phyloP scores from a whole-genome alignment of 2,888 invertebrate genomes.

The Cremastinae sp. region DNA sequence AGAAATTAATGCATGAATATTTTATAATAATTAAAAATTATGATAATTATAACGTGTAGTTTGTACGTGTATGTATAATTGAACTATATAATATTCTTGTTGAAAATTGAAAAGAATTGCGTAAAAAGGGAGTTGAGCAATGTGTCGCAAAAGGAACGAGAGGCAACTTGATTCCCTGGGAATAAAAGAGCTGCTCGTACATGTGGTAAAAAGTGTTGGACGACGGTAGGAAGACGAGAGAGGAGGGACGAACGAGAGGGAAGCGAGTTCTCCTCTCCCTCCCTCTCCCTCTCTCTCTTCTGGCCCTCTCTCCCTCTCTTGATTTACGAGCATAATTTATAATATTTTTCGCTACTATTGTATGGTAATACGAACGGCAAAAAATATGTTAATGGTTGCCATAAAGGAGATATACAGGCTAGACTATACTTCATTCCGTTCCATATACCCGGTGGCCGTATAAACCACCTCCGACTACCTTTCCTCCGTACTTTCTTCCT shows the following conservation, averaged over 20 bases:
- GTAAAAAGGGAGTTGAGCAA: neutral
- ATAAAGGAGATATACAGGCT: constrained; percentile 79
- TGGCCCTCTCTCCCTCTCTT: constrained; percentile 68
- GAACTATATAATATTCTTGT: too few relatives aligned
- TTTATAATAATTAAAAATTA: too few relatives aligned
- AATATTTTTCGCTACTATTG: constrained; percentile 80
- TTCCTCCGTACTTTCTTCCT: constrained; percentile 54
- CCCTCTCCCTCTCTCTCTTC: constrained; percentile 51
- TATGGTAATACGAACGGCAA: constrained; percentile 79
- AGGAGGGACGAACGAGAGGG: neutral
- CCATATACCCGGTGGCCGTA: constrained; percentile 75
- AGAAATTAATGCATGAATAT: too few relatives aligned
- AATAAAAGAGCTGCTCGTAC: constrained; percentile 1
- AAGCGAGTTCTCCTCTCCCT: constrained; percentile 9
- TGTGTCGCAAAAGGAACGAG: too few relatives aligned
- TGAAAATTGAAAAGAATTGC: constrained; percentile 2
- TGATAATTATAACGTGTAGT: too few relatives aligned
- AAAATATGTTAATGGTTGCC: constrained; percentile 80
- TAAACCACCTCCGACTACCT: constrained; percentile 68
- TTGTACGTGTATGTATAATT: too few relatives aligned
- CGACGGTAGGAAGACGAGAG: neutral
- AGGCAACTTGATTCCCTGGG: constrained; percentile 1
- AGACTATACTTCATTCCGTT: constrained; percentile 76
- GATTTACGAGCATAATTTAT: constrained; percentile 79
- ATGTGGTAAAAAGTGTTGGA: neutral